These are phyloP conservation scores for Gonioctena quinquepunctata DNA, from an alignment of 1,140 invertebrate genomes.

Conservation along the genomic window DNA sequence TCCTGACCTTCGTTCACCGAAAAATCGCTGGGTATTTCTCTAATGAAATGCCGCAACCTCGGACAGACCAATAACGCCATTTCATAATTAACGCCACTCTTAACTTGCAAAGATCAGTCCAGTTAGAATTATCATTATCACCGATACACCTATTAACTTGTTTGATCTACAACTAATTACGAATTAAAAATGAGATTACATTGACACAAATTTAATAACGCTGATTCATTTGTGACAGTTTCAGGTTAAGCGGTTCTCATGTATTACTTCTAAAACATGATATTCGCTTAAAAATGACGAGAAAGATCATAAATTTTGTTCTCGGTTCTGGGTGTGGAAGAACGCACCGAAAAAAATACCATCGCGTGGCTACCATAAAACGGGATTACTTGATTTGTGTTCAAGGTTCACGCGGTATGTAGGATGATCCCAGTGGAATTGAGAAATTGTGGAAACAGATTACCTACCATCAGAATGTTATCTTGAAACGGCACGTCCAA, in stretches of 20 bases:
- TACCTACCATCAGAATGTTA: no score
- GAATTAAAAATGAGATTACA: constrained; percentile 4
- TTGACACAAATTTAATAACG: constrained; percentile 17
- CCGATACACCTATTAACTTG: neutral
- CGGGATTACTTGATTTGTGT: no score
- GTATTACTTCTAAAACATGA: neutral
- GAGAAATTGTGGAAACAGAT: no score
- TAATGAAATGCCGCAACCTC: neutral
- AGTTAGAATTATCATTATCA: neutral
- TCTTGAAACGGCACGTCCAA: no score
- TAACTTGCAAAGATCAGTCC: neutral
- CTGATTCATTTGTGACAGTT: constrained; percentile 22
- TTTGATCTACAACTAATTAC: neutral
- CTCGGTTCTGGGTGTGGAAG: neutral
- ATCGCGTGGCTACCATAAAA: no score
- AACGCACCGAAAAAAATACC: neutral
- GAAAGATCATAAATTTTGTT: neutral
- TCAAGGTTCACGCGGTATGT: no score
- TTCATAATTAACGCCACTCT: neutral
- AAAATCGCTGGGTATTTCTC: no score
- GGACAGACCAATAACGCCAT: neutral
- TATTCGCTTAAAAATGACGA: neutral
- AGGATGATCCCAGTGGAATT: no score
- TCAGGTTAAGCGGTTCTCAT: constrained; percentile 12
- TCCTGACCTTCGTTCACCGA: neutral